Conservation (phyloP, 2,888 invertebrate genomes). For the Pseudeuparius sepicola region DNA sequence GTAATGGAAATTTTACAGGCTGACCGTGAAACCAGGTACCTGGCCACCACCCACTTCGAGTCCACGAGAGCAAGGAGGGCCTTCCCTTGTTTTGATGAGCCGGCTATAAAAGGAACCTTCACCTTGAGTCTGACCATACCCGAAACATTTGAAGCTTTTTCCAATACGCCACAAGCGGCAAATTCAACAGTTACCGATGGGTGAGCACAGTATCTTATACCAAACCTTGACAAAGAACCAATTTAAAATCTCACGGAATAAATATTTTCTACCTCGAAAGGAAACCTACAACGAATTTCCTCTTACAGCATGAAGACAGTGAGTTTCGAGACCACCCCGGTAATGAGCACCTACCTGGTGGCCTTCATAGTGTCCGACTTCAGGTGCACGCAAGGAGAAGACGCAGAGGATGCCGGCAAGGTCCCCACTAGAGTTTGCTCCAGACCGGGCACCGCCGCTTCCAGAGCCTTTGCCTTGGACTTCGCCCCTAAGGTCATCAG, state of each 20-base stretch:
- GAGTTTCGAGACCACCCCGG: conserved; percentile 11
- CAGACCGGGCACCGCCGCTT: conserved; percentile 14
- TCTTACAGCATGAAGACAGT: too few species aligned
- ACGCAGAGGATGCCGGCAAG: conserved; percentile 12
- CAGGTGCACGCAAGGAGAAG: conserved; percentile 19
- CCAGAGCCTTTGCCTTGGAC: conserved; percentile 18
- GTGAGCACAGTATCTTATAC: too few species aligned
- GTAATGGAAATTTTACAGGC: too few species aligned
- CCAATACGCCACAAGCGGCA: too few species aligned
- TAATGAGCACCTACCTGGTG: conserved; percentile 23
- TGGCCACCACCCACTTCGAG: conserved; percentile 62
- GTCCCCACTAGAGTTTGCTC: conserved; percentile 24
- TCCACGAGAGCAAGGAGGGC: conserved; percentile 55
- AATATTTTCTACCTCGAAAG: too few species aligned
- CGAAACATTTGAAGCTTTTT: conserved; percentile 27
- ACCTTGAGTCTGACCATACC: conserved; percentile 40
- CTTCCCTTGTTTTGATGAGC: conserved; percentile 72
- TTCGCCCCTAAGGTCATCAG: conserved; percentile 20
- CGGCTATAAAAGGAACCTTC: conserved; percentile 58
- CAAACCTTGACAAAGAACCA: too few species aligned
- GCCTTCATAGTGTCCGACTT: conserved; percentile 25
- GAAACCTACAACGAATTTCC: conserved; percentile 7
- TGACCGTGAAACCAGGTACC: conserved; percentile 29
- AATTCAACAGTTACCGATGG: too few species aligned
- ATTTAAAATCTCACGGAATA: too few species aligned